Percentiles rank a stretch among this genome's conserved stretches.
Conservation (phyloP, 2,888 invertebrate species). For the Archaeoteleia sp. region DNA sequence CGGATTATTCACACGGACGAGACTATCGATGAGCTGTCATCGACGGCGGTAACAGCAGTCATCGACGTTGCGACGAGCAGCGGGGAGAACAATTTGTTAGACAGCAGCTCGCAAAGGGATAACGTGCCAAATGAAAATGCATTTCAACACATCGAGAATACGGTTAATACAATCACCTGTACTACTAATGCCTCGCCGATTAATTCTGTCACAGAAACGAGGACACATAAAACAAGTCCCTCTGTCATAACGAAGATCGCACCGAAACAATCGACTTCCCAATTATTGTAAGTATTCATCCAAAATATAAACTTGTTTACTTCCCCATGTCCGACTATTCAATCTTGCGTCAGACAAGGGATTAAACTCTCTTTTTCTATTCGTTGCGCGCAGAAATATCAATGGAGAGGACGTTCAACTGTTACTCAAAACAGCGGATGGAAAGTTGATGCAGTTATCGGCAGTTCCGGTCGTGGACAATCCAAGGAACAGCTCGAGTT, state of each 20-base stretch:
- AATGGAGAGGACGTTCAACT: constrained; percentile 74
- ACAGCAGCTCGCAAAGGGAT: constrained; percentile 23
- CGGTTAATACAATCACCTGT: not conserved
- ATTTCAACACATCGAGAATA: constrained; percentile 27
- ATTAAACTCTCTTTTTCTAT: constrained; percentile 8
- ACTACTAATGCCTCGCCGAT: not conserved
- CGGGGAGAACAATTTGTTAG: constrained; percentile 40
- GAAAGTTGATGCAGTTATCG: constrained; percentile 76
- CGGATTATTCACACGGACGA: constrained; percentile 60
- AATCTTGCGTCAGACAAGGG: no score
- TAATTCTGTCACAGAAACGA: not conserved
- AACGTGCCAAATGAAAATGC: constrained; percentile 35
- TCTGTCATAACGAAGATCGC: constrained; percentile 2
- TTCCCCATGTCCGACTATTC: no score
- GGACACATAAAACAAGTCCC: not conserved
- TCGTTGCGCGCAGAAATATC: constrained; percentile 61
- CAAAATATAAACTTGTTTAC: constrained; percentile 15
- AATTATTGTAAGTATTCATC: constrained; percentile 14
- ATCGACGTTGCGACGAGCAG: constrained; percentile 26
- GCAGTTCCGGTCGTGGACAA: constrained; percentile 66
- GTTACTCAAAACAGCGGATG: constrained; percentile 76
- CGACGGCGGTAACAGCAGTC: constrained; percentile 28
- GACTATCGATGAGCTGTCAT: constrained; percentile 58
- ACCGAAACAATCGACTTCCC: not conserved
- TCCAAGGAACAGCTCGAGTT: no score